Conservation (phyloP, 2,888 invertebrate genomes). For the Mimachlamys varia region DNA sequence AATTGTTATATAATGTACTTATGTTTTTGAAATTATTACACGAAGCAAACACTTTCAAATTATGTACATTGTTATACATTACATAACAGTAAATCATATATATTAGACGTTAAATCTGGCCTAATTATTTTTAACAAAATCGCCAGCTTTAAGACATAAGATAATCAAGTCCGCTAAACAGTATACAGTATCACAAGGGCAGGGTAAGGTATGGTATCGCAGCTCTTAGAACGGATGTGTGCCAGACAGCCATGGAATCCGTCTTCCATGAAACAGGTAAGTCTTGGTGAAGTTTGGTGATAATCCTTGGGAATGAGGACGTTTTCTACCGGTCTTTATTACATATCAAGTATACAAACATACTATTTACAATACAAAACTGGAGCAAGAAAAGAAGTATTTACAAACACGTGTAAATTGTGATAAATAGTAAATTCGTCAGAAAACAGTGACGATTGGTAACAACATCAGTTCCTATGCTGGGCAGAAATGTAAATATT, state of each 20-base stretch:
- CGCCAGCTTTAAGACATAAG: background rate
- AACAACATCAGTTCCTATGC: no score
- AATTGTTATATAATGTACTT: background rate
- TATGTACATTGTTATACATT: background rate
- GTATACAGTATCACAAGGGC: background rate
- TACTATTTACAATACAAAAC: background rate
- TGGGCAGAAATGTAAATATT: no score
- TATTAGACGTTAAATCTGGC: background rate
- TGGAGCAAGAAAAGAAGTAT: background rate
- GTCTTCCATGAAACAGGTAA: conserved; percentile 1
- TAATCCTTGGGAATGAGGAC: background rate
- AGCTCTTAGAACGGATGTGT: background rate
- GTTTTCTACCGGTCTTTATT: background rate
- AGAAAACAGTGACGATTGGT: no score
- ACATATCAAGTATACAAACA: background rate
- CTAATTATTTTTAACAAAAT: background rate
- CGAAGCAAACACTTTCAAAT: background rate
- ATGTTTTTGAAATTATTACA: background rate
- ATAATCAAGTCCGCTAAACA: background rate
- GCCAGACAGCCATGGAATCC: background rate
- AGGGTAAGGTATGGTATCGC: background rate
- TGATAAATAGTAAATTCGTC: background rate
- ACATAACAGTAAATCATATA: background rate
- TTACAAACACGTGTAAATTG: background rate
- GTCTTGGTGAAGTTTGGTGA: background rate